phyloP scores from a whole-genome alignment of 1,140 invertebrate species.

The Temnothorax longispinosus region DNA sequence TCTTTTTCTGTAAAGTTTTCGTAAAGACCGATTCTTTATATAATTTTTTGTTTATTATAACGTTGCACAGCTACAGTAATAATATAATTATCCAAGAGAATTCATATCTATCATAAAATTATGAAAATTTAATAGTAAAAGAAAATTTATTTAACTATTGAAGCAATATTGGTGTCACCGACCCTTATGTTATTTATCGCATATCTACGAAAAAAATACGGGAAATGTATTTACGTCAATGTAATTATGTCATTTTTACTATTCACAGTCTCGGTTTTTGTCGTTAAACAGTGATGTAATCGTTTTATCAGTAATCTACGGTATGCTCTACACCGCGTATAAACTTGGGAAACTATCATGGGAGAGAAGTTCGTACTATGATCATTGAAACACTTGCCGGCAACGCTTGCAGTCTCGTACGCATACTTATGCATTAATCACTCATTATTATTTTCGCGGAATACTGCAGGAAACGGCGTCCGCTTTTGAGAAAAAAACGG shows the following conservation, averaged over 20 bases:
- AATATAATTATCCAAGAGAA: background rate
- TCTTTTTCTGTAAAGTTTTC: background rate
- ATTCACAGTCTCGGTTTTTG: background rate
- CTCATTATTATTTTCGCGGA: slow-evolving; percentile 41
- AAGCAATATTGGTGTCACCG: background rate
- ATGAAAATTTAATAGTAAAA: background rate
- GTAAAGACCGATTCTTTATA: background rate
- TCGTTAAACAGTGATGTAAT: background rate
- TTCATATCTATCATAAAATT: background rate
- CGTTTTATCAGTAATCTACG: slow-evolving; percentile 1
- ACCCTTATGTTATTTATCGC: background rate
- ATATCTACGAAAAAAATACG: background rate
- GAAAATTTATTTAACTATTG: slow-evolving; percentile 8
- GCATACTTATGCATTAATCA: slow-evolving; percentile 31
- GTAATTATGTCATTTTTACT: background rate
- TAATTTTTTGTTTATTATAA: background rate
- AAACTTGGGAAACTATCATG: slow-evolving; percentile 34
- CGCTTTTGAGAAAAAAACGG: slow-evolving; percentile 9
- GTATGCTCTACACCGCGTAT: background rate
- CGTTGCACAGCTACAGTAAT: background rate
- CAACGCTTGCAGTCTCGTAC: slow-evolving; percentile 1
- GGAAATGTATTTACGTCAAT: background rate
- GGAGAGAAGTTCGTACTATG: slow-evolving; percentile 11
- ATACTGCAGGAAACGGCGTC: slow-evolving; percentile 24
- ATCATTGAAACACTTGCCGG: slow-evolving; percentile 5